Evolutionary conservation across 2,888 invertebrate species (phyloP), one percentile per base, ranked within the genome.

Genomic region (Byasa hedistus): DNA sequence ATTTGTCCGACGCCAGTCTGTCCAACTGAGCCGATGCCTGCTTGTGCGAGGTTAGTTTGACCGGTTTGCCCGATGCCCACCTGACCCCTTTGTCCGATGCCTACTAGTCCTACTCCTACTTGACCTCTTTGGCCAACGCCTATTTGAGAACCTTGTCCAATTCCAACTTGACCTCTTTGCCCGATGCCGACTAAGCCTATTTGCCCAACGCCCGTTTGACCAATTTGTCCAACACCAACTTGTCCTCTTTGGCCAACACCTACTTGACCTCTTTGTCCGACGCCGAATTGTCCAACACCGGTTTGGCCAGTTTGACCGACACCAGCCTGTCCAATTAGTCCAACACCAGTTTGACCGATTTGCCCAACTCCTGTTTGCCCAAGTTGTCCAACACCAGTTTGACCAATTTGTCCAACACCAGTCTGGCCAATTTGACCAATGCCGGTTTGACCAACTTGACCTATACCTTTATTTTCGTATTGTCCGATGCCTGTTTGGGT

Each of bases 301-400:
- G 64, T 23, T 67, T 69, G 68, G 19, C 66, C 66, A 15, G 32
- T 58, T 65, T 74, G 72, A 24, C 69, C 67, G 10, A 64, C 68
- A 27, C 71, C 71, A 7, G 67, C 66, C 15, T 69, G 51, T 19
- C 71, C 72, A 51, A 69, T 22, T 24, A 60, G 54, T 39, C 69
- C 68, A 55, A 71, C 68, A n/a, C 71, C 71, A 4, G 69, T 61
- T 57, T 72, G 72, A 0, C 75, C 74, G 39, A 65, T 69, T n/a
- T 73, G 75, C n/a, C 75, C 75, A 27, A 64, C 55, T 5, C 73
- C 73, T 3, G 69, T 72, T 52, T 71, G 70, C 0, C 61, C 61
- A 54, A 27, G 66, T 56, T 72, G 72, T 0, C 75, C 74, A 36
- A 68, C 66, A 5, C 79, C 78, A 22, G 71, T 72, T 27, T 72